Evolutionary conservation across 2,797 vertebrate species (phyloP).

Genomic region (Phrynocephalus vlangalii): DNA sequence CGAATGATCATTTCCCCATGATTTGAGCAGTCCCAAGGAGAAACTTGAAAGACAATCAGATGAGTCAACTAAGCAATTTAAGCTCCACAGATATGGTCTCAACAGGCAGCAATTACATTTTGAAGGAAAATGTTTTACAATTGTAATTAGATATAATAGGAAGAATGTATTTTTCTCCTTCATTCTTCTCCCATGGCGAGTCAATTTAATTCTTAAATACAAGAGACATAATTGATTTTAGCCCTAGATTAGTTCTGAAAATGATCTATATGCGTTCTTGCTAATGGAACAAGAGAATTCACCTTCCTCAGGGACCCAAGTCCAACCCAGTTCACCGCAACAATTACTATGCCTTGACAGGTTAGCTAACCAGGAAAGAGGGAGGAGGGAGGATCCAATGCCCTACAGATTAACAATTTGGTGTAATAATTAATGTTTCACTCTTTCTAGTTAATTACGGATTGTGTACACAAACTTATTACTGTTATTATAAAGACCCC

Average conservation of each 20-base stretch:
- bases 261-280: slow-evolving; percentile 82
- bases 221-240: slow-evolving; percentile 86
- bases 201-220: slow-evolving; percentile 87
- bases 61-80: slow-evolving; percentile 75
- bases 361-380: slow-evolving; percentile 71
- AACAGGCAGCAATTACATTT: slow-evolving; percentile 82
- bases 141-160: slow-evolving; percentile 85
- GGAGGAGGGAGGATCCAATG: slow-evolving; percentile 68
- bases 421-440: slow-evolving; percentile 83
- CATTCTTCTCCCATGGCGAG: slow-evolving; percentile 81
- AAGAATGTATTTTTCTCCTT: slow-evolving; percentile 82
- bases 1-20: slow-evolving; percentile 5
- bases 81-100: slow-evolving; percentile 74
- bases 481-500: slow-evolving; percentile 70
- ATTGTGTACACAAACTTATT: slow-evolving; percentile 77
- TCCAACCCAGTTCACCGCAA: slow-evolving; percentile 76
- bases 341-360: slow-evolving; percentile 82
- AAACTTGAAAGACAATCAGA: slow-evolving; percentile 70
- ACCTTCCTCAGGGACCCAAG: slow-evolving; percentile 77
- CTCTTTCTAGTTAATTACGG: slow-evolving; percentile 80
- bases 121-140: slow-evolving; percentile 83
- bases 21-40: slow-evolving; percentile 69
- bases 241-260: slow-evolving; percentile 82
- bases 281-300: slow-evolving; percentile 84
- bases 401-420: slow-evolving; percentile 81